Conservation (phyloP, 2,113 vertebrate genomes). For the Scalopus aquaticus region DNA sequence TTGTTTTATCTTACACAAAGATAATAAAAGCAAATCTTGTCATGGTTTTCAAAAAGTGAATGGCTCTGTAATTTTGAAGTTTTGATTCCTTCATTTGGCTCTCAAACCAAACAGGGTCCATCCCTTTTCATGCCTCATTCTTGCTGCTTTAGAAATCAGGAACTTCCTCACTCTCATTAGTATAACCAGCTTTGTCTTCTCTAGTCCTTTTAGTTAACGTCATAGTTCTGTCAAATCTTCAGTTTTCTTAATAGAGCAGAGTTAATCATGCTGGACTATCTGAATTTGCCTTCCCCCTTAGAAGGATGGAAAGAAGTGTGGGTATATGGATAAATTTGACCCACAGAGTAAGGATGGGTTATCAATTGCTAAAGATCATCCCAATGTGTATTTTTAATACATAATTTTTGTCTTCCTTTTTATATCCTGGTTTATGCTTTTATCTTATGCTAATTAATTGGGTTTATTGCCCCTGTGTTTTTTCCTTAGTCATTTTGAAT, state of each 20-base stretch:
- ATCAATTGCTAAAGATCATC: not conserved
- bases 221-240: not conserved
- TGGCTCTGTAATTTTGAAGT: not conserved
- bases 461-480: not conserved
- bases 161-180: not conserved
- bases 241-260: not conserved
- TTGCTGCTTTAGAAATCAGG: not conserved
- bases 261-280: not conserved
- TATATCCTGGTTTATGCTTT: slow-evolving; percentile 16
- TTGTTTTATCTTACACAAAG: not conserved
- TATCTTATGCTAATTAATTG: not conserved
- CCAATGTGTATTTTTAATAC: not conserved
- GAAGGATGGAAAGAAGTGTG: not conserved
- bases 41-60: not conserved
- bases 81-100: not conserved
- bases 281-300: not conserved
- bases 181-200: not conserved
- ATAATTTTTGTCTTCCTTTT: not conserved
- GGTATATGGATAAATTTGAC: not conserved
- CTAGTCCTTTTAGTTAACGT: not conserved
- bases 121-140: not conserved
- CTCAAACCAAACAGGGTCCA: not conserved
- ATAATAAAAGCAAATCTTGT: not conserved
- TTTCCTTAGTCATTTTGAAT: slow-evolving; percentile 9
- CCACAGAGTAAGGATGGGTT: not conserved